Evolutionary conservation across 2,888 invertebrate species (phyloP), one percentile per base, ranked within the genome.

Genomic region (Sabatieria punctata): DNA sequence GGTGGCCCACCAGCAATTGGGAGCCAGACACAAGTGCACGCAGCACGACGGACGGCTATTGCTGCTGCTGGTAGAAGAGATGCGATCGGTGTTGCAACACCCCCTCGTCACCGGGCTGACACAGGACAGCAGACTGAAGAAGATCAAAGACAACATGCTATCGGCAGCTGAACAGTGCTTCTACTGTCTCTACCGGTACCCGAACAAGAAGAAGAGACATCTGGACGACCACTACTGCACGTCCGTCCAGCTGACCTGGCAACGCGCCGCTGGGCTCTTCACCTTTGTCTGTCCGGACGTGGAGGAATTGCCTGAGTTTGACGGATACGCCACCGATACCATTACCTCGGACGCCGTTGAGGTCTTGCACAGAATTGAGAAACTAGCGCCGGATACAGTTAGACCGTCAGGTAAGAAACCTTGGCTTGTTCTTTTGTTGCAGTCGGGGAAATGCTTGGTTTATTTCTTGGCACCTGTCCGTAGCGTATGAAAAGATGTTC

Each of bases 161-260:
- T 79, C 80, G 55, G 77, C 80, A 54, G 72, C 88, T 60, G 89
- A 89, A 60, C 89, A 91, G 68, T 75, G 78, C 50, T 74, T 80
- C 49, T 86, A 77, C 65, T 91, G 91, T 65, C 70, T 91, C 1
- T 89, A 81, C 65, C 60, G 61, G 21, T 65, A 66, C 54, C 67
- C 67, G 1, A 63, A 57, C 52, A 64, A 61, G 49, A 57, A 21
- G 15, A 30, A 19, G 3, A 43, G 47, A 8, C 27, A 45, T 22
- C 26, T 49, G 25, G 44, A 23, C 18, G 35, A 41, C n/a, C 45
- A 46, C 36, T 2, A 2, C 18, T 30, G 39, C 2, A 2, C n/a
- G n/a, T 18, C 27, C 4, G 21, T 46, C n/a, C 18, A 3, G 26
- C 18, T 50, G 41, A 43, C 24, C 3, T 50, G 50, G 50, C 1